Percentiles rank a stretch among this genome's conserved stretches.
These are phyloP conservation scores for Vipera latastei DNA, from an alignment of 2,797 vertebrate genomes.

Conservation along the genomic window DNA sequence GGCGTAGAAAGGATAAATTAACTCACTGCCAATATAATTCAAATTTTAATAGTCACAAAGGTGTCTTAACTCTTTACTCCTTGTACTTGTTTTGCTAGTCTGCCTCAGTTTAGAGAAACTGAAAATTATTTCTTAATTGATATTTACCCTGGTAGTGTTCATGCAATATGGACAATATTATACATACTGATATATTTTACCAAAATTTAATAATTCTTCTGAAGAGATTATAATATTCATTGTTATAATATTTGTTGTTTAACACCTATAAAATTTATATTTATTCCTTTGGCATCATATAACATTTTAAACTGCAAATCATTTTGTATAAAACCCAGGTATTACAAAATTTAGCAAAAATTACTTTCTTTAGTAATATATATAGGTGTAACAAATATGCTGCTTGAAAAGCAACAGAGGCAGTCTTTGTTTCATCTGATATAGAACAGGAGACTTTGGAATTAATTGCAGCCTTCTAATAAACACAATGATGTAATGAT, in stretches of 20 bases:
- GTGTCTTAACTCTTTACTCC: not conserved
- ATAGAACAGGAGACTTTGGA: conserved; percentile 65
- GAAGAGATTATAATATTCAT: not conserved
- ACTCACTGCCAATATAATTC: not conserved
- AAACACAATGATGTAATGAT: conserved; percentile 77
- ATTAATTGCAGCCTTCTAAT: conserved; percentile 80
- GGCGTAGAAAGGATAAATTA: conserved; percentile 22
- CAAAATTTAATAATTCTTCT: not conserved
- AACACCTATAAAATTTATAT: not conserved
- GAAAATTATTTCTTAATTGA: not conserved
- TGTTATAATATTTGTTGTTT: not conserved
- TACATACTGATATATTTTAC: not conserved
- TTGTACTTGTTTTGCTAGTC: not conserved
- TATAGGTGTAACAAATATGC: conserved; percentile 33
- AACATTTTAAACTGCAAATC: not conserved
- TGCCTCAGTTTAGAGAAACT: conserved; percentile 14
- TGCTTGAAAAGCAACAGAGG: conserved; percentile 59
- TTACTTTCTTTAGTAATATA: not conserved
- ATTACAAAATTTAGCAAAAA: conserved; percentile 17
- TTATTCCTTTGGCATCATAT: not conserved
- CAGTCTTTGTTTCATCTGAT: conserved; percentile 69
- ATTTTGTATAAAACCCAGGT: not conserved
- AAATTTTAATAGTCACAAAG: not conserved
- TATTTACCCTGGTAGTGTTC: not conserved
- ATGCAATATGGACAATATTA: conserved; percentile 1